Evolutionary conservation across 2,797 vertebrate species (phyloP).

Genomic region (Cygnus olor): DNA sequence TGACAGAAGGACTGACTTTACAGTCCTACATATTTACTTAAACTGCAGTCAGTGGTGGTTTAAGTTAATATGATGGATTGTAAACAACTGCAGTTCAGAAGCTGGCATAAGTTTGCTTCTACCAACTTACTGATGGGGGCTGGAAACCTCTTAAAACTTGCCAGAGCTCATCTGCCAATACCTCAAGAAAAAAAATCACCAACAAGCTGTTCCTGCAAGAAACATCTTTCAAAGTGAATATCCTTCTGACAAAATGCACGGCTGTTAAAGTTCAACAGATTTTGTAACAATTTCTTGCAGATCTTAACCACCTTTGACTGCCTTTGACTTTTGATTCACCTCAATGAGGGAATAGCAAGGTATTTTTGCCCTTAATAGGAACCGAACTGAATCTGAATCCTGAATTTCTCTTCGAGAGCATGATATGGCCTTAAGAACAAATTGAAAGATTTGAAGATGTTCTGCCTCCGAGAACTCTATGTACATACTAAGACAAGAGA

Average conservation of each 20-base stretch:
- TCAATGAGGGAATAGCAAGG: slow-evolving; percentile 9
- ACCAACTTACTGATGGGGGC: background rate
- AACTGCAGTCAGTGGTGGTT: slow-evolving; percentile 3
- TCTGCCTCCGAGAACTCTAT: slow-evolving; percentile 39
- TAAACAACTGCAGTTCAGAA: slow-evolving; percentile 11
- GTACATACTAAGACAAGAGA: slow-evolving; percentile 39
- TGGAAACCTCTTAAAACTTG: slow-evolving; percentile 36
- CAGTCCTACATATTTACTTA: background rate
- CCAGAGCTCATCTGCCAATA: slow-evolving; percentile 29
- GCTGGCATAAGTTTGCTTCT: background rate
- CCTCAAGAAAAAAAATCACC: slow-evolving; percentile 20
- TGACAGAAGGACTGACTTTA: background rate
- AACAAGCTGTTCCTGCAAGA: slow-evolving; percentile 22
- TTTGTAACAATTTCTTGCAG: slow-evolving; percentile 18
- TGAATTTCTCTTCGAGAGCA: slow-evolving; percentile 23
- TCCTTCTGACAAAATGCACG: slow-evolving; percentile 4
- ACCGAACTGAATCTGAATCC: slow-evolving; percentile 29
- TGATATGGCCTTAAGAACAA: slow-evolving; percentile 31
- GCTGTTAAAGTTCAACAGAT: slow-evolving; percentile 33
- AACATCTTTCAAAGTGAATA: slow-evolving; percentile 10
- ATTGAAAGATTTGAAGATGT: slow-evolving; percentile 23
- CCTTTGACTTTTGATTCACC: slow-evolving; percentile 37
- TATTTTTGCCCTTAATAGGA: slow-evolving; percentile 33
- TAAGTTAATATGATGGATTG: slow-evolving; percentile 8
- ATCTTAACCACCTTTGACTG: slow-evolving; percentile 27